Base-by-base conservation (phyloP, 2,888 invertebrate genomes). In the Nemotelus pantherinus region DNA sequence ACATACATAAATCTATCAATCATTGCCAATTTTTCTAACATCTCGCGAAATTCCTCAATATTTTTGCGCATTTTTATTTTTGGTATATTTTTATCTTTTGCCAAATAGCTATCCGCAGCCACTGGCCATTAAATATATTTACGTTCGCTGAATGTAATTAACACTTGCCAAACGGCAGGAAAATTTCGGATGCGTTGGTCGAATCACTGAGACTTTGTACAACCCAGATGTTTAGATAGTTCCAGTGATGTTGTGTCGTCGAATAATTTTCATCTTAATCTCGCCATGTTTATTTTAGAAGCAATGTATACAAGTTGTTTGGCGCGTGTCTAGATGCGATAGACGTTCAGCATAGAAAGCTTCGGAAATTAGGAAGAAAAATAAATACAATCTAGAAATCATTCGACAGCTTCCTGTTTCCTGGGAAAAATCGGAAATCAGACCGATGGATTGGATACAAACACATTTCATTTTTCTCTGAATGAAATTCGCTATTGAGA, bases 321-420 rank as follows among this genome's bases (percentile, higher is more conserved):
- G 25, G 25, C 44, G 47, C 9, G 45, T 65, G 65, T 7, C 65
- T 10, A 47, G 47, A 65, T 25, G 47, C 10, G 45, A 65, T 65
- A n/a, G 7, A 9, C 10, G 45, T 9, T 47, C n/a, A 45, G 65
- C 65, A n/a, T 65, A 47, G 65, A n/a, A n/a, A 43, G 41, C 44
- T 47, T 65, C 65, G 45, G 65, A 65, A 43, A 10, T 65, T 6
- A 63, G 63, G 63, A 63, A 63, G 25, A 25, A 63, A 58, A n/a
- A 10, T 25, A 25, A 58, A 58, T 5, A 25, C 6, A 2, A 58
- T 10, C 25, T 58, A 9, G 58, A 58, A 58, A 5, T 10, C 7
- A 25, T 25, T 58, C 58, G 58, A 58, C 4, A 7, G 6, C 1
- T 53, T 53, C 10, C 10, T 53, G 53, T 25, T 25, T 25, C 25